Percentiles rank a stretch among this genome's conserved stretches.
Conservation (phyloP, 2,888 invertebrate genomes). For the Zele albiditarsus region DNA sequence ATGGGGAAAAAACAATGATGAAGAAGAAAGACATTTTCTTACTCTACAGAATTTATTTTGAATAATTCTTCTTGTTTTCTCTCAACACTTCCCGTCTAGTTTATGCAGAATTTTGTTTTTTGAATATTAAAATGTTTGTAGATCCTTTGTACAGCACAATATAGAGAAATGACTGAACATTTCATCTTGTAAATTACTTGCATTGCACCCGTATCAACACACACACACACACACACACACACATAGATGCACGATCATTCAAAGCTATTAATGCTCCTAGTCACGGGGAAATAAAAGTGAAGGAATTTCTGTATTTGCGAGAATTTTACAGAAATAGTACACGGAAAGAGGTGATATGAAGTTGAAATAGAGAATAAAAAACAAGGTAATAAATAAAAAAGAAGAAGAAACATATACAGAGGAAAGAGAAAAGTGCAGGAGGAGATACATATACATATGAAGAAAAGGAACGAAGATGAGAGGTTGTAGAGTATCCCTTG, state of each 20-base stretch:
- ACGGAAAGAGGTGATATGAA: not conserved
- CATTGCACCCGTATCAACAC: not conserved
- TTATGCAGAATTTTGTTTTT: not conserved
- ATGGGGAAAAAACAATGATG: not conserved
- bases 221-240: not conserved
- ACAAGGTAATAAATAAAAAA: not conserved
- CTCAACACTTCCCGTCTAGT: not conserved
- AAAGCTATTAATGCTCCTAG: not conserved
- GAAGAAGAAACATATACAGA: not conserved
- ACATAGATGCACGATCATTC: not conserved
- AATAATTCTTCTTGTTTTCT: not conserved
- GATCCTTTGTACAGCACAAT: not conserved
- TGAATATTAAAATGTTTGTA: not conserved
- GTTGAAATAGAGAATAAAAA: conserved; percentile 3
- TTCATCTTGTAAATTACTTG: not conserved
- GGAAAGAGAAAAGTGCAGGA: not conserved
- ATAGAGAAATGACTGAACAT: not conserved
- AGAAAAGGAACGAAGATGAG: not conserved
- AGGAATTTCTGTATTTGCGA: conserved; percentile 8
- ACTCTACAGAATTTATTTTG: not conserved
- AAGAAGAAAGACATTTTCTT: not conserved
- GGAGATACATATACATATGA: not conserved
- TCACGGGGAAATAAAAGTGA: not conserved
- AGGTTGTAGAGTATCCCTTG: not conserved
- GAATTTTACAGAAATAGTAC: conserved; percentile 6